phyloP scores from a whole-genome alignment of 2,888 invertebrate genomes.

The Brachylomia viminalis region DNA sequence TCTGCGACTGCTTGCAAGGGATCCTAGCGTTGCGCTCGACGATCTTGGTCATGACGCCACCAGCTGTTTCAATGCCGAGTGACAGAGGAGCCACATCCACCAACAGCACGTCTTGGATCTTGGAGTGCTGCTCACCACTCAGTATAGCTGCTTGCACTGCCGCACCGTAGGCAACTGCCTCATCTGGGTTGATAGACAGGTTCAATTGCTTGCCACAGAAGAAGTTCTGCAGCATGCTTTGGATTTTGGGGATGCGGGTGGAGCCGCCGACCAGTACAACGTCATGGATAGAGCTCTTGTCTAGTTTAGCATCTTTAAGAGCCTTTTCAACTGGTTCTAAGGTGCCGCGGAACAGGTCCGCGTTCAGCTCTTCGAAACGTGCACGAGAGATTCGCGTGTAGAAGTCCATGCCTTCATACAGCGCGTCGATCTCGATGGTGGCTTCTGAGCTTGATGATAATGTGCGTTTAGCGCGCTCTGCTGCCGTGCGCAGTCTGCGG shows the following conservation, averaged over 20 bases:
- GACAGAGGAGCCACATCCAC: slow-evolving; percentile 92
- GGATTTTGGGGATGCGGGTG: slow-evolving; percentile 95
- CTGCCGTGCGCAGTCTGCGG: slow-evolving; percentile 93
- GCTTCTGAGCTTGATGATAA: slow-evolving; percentile 94
- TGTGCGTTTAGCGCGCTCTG: slow-evolving; percentile 94
- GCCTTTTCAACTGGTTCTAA: slow-evolving; percentile 95
- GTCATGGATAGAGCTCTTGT: slow-evolving; percentile 94
- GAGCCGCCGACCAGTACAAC: slow-evolving; percentile 96
- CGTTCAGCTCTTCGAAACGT: slow-evolving; percentile 94
- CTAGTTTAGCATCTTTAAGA: slow-evolving; percentile 94
- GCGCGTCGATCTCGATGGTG: slow-evolving; percentile 93
- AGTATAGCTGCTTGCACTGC: slow-evolving; percentile 94
- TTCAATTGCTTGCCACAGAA: slow-evolving; percentile 94
- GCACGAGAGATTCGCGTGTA: slow-evolving; percentile 93
- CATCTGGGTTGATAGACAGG: slow-evolving; percentile 94
- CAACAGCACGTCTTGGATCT: slow-evolving; percentile 92
- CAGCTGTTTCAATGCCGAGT: slow-evolving; percentile 94
- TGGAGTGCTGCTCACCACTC: slow-evolving; percentile 93
- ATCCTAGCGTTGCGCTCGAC: slow-evolving; percentile 93
- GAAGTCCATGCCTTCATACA: slow-evolving; percentile 93
- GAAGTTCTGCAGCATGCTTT: slow-evolving; percentile 93
- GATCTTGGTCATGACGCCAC: slow-evolving; percentile 94
- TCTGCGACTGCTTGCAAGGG: slow-evolving; percentile 93
- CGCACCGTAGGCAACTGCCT: slow-evolving; percentile 95
- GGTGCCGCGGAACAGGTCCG: slow-evolving; percentile 93